phyloP scores from a whole-genome alignment of 2,888 invertebrate species.

The Eudemis profundana region DNA sequence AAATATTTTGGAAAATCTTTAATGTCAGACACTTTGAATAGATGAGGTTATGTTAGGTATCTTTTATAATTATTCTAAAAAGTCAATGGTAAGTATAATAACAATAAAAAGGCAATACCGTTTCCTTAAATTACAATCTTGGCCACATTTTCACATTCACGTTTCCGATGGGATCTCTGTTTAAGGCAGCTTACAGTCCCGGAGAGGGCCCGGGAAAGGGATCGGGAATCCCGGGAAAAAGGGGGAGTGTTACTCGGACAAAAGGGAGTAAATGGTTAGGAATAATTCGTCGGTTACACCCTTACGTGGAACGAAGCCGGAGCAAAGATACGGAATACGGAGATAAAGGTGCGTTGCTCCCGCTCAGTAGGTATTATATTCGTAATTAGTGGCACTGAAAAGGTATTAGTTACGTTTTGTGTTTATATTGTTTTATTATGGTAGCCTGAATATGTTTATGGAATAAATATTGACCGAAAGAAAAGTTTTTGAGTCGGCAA shows the following conservation, averaged over 20 bases:
- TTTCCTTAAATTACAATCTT: neutral
- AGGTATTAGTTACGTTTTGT: slow-evolving; percentile 12
- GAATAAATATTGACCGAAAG: too few relatives aligned
- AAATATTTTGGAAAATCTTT: too few relatives aligned
- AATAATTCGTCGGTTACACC: slow-evolving; percentile 11
- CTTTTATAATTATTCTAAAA: too few relatives aligned
- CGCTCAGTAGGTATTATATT: slow-evolving; percentile 25
- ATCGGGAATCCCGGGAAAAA: slow-evolving; percentile 44
- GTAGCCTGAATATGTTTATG: neutral
- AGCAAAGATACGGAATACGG: slow-evolving; percentile 27
- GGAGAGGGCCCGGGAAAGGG: slow-evolving; percentile 41
- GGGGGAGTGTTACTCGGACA: neutral
- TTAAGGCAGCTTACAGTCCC: slow-evolving; percentile 58
- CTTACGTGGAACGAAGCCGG: slow-evolving; percentile 12
- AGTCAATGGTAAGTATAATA: too few relatives aligned
- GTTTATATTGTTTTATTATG: neutral
- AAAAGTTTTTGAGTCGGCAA: too few relatives aligned
- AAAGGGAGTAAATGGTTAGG: slow-evolving; percentile 22
- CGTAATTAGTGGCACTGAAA: slow-evolving; percentile 28
- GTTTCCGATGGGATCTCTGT: slow-evolving; percentile 52
- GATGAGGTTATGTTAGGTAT: too few relatives aligned
- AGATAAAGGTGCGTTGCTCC: slow-evolving; percentile 38
- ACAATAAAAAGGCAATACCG: neutral
- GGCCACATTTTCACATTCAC: slow-evolving; percentile 8
- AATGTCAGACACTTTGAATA: too few relatives aligned